A percentile compares a stretch with the other conserved stretches of the same genome.
These are phyloP conservation scores for Lanistes nyassanus DNA, from an alignment of 1,140 invertebrate species.

Conservation along the genomic window DNA sequence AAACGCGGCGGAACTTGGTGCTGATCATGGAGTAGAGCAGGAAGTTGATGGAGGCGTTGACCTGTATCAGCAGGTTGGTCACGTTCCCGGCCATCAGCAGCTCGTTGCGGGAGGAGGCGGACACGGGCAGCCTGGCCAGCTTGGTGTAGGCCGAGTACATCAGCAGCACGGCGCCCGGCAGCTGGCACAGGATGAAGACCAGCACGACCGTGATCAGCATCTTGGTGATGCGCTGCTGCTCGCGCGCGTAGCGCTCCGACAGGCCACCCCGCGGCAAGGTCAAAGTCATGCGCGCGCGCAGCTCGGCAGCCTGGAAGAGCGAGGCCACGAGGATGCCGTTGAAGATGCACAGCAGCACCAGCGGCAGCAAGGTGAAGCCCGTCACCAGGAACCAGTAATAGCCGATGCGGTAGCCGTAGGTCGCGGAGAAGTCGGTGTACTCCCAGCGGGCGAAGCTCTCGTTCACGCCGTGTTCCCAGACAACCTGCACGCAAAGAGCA, in stretches of 20 bases:
- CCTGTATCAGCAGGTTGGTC: conserved; percentile 76
- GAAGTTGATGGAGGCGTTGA: conserved; percentile 81
- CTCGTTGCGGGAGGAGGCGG: conserved; percentile 45
- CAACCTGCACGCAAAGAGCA: too few species aligned
- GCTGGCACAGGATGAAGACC: conserved; percentile 79
- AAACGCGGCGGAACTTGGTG: conserved; percentile 80
- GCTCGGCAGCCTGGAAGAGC: conserved; percentile 72
- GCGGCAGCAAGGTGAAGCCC: conserved; percentile 76
- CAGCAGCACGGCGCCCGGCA: conserved; percentile 72
- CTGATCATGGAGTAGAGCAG: conserved; percentile 81
- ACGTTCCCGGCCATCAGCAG: conserved; percentile 74
- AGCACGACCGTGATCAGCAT: conserved; percentile 81
- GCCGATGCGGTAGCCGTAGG: conserved; percentile 72
- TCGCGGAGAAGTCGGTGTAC: conserved; percentile 58
- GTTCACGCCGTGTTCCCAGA: conserved; percentile 11
- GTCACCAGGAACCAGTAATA: conserved; percentile 78
- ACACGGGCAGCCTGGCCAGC: conserved; percentile 23
- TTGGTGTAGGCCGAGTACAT: conserved; percentile 45
- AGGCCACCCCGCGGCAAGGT: conserved; percentile 16
- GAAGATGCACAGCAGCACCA: conserved; percentile 76
- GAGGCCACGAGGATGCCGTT: conserved; percentile 78
- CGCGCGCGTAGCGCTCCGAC: conserved; percentile 19
- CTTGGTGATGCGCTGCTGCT: conserved; percentile 74
- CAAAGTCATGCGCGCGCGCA: conserved; percentile 69
- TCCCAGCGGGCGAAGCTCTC: not conserved